phyloP scores from a whole-genome alignment of 2,888 invertebrate species.

The Auanema sp. region DNA sequence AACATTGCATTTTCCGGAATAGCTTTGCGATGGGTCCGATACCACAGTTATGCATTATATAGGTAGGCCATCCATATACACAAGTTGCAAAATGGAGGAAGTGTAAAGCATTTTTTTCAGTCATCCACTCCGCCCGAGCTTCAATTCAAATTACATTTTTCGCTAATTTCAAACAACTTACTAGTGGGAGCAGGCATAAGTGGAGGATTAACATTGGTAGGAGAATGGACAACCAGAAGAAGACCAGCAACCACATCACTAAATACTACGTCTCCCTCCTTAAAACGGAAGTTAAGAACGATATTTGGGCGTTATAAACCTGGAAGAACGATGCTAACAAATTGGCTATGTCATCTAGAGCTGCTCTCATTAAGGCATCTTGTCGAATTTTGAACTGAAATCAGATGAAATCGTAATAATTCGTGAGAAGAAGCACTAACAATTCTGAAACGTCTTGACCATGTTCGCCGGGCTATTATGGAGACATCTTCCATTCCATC shows the following conservation, averaged over 20 bases:
- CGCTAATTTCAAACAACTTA: conserved; percentile 2
- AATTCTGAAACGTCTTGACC: conserved; percentile 46
- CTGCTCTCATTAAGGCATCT: conserved; percentile 53
- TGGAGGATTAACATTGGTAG: conserved; percentile 45
- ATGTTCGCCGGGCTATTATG: conserved; percentile 45
- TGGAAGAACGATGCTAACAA: conserved; percentile 60
- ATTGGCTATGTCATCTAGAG: conserved; percentile 60
- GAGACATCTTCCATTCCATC: conserved; percentile 43
- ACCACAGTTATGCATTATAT: conserved; percentile 64
- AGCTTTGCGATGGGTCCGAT: conserved; percentile 35
- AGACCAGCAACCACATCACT: conserved; percentile 86
- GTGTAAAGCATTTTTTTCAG: conserved; percentile 38
- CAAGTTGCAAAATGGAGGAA: conserved; percentile 77
- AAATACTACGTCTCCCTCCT: conserved; percentile 75
- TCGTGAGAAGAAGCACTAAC: conserved; percentile 23
- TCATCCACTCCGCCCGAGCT: conserved; percentile 20
- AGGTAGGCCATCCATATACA: conserved; percentile 86
- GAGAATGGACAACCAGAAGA: conserved; percentile 73
- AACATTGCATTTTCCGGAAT: conserved; percentile 39
- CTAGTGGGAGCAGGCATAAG: conserved; percentile 20
- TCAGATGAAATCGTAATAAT: not conserved
- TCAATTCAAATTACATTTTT: not conserved
- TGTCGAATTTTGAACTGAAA: conserved; percentile 60
- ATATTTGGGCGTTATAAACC: conserved; percentile 19
- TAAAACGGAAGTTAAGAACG: not conserved